phyloP scores from a whole-genome alignment of 35 echinoderm and acorn worm genomes.

The Ophioderma brevispina region DNA sequence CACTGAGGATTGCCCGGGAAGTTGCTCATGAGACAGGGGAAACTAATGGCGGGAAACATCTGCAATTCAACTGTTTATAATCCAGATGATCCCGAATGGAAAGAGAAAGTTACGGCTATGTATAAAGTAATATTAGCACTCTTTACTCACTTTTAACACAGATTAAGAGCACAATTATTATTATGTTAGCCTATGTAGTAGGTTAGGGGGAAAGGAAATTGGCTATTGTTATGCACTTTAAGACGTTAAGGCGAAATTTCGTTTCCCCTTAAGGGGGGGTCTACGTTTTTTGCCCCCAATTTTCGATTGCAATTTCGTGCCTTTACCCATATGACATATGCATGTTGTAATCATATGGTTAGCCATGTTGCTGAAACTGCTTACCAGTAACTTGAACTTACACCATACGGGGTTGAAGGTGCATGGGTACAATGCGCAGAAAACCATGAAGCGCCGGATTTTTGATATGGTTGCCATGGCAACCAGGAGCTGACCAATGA shows the following conservation, averaged over 20 bases:
- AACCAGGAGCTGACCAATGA: too few species aligned
- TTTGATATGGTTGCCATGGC: too few species aligned
- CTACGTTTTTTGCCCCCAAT: neutral
- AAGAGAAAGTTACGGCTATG: conserved; percentile 31
- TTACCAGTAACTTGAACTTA: too few species aligned
- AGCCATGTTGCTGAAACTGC: too few species aligned
- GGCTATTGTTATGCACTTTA: too few species aligned
- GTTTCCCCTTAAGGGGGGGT: neutral
- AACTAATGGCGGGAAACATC: conserved; percentile 80
- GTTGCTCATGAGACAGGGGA: conserved; percentile 65
- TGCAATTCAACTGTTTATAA: conserved; percentile 61
- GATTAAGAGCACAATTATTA: neutral
- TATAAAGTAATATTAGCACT: conserved; percentile 25
- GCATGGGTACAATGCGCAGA: too few species aligned
- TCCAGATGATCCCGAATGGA: conserved; percentile 13
- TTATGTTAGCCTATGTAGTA: neutral
- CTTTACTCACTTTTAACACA: neutral
- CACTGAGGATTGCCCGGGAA: conserved; percentile 62
- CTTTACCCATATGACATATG: too few species aligned
- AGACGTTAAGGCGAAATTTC: too few species aligned
- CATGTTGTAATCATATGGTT: too few species aligned
- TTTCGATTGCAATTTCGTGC: neutral
- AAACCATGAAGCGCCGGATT: too few species aligned
- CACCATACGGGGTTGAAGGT: too few species aligned
- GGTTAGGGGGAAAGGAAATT: too few species aligned